Percentiles rank a stretch among this genome's conserved stretches.
phyloP scores from a whole-genome alignment of 2,888 invertebrate species.

The Volucella inanis region DNA sequence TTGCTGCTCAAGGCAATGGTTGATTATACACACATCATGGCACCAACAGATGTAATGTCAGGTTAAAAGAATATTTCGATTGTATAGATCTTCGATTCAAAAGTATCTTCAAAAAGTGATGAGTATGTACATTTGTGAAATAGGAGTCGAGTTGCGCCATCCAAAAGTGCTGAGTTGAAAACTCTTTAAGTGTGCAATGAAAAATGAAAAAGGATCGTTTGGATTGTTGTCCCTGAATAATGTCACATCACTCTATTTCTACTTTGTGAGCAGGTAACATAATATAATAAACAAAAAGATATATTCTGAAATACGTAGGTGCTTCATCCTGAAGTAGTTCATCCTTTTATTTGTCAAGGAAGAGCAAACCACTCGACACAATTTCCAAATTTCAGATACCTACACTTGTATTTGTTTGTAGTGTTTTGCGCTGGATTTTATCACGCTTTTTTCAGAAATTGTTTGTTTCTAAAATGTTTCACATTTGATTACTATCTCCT shows the following conservation, averaged over 20 bases:
- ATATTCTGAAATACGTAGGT: neutral
- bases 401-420: neutral
- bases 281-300: conserved; percentile 21
- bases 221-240: conserved; percentile 31
- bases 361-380: conserved; percentile 62
- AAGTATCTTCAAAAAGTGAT: conserved; percentile 20
- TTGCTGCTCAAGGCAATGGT: conserved; percentile 39
- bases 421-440: conserved; percentile 43
- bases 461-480: conserved; percentile 17
- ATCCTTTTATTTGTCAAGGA: neutral
- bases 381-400: conserved; percentile 56
- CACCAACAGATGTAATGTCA: conserved; percentile 49
- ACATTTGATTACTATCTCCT: conserved; percentile 41
- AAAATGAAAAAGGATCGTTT: conserved; percentile 5
- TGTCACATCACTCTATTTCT: conserved; percentile 47
- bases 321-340: neutral
- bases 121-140: conserved; percentile 46
- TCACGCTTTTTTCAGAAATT: conserved; percentile 34
- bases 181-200: conserved; percentile 27
- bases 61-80: conserved; percentile 19
- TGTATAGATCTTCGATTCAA: neutral
- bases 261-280: conserved; percentile 53
- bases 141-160: conserved; percentile 49
- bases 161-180: conserved; percentile 32
- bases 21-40: conserved; percentile 40